A percentile compares a stretch with the other conserved stretches of the same genome.
phyloP scores from a whole-genome alignment of 2,888 invertebrate species.

The Tetragonisca angustula region DNA sequence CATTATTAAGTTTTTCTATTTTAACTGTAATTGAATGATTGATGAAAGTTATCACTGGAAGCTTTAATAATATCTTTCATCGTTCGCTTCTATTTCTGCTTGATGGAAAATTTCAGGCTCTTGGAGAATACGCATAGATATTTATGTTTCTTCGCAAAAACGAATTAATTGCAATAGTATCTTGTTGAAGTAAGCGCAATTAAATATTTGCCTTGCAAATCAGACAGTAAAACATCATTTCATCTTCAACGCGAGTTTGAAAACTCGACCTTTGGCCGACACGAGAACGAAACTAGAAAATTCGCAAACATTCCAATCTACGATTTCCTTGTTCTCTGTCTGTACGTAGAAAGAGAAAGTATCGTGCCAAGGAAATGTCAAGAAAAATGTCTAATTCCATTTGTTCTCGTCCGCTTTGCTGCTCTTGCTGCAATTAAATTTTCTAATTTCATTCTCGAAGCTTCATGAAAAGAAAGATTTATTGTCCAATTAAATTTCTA shows the following conservation, averaged over 20 bases:
- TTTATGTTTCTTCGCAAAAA: too few relatives aligned
- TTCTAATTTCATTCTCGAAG: not conserved
- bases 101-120: too few relatives aligned
- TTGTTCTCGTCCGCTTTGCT: not conserved
- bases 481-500: not conserved
- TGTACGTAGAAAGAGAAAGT: constrained; percentile 24
- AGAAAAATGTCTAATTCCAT: not conserved
- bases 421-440: not conserved
- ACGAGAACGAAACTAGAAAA: not conserved
- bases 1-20: too few relatives aligned
- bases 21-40: too few relatives aligned
- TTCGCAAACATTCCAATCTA: not conserved
- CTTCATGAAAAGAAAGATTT: not conserved
- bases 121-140: too few relatives aligned
- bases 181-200: not conserved
- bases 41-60: too few relatives aligned
- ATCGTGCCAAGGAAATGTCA: not conserved
- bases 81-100: too few relatives aligned
- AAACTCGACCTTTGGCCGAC: not conserved
- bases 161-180: not conserved
- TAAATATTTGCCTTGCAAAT: not conserved
- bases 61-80: too few relatives aligned
- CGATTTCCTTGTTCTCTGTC: constrained; percentile 4
- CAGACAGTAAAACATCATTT: too few relatives aligned
- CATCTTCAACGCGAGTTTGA: not conserved